Conservation (phyloP, 2,888 invertebrate genomes). For the Ceriagrion tenellum region DNA sequence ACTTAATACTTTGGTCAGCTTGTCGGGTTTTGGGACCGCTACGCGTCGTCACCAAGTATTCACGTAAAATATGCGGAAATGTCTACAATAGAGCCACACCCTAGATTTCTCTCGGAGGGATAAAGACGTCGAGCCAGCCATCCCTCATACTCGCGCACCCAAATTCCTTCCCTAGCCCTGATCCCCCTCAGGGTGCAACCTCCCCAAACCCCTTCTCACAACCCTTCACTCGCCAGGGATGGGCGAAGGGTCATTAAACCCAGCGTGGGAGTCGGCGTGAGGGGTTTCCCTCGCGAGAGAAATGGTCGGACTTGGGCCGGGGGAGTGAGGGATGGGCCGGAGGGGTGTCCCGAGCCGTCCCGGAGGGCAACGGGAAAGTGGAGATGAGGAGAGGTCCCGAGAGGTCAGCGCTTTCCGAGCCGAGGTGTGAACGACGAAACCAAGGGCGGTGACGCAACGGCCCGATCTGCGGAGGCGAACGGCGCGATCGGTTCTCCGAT, state of each 20-base stretch:
- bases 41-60: too few species aligned
- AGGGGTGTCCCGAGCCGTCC: neutral
- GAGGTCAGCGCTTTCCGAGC: neutral
- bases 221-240: neutral
- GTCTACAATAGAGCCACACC: too few species aligned
- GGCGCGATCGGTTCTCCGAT: neutral
- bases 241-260: slow-evolving; percentile 51
- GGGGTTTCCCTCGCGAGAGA: slow-evolving; percentile 20
- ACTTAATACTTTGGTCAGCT: too few species aligned
- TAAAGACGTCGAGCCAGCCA: neutral
- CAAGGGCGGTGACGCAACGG: neutral
- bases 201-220: neutral
- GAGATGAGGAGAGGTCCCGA: neutral
- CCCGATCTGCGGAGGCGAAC: neutral
- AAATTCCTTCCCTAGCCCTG: too few species aligned
- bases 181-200: neutral
- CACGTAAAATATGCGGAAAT: too few species aligned
- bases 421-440: neutral
- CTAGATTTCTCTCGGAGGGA: neutral
- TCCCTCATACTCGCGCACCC: neutral
- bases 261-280: slow-evolving; percentile 41
- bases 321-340: neutral
- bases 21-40: too few species aligned
- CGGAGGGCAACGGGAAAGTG: neutral
- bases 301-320: neutral